Conservation (phyloP, 2,888 invertebrate species). For the Aphidius colemani region DNA sequence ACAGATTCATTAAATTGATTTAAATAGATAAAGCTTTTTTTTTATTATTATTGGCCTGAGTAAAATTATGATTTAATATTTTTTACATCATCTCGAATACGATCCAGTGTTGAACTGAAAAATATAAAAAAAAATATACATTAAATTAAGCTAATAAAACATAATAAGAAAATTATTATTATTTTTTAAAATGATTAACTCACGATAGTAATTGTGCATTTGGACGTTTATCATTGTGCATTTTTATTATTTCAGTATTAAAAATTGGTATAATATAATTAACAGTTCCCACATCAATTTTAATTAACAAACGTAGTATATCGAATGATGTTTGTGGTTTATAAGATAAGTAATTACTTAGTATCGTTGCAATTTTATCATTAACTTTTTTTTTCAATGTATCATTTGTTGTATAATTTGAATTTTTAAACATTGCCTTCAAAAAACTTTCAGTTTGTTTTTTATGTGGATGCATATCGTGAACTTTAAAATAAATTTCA, state of each 20-base stretch:
- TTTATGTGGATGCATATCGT: conserved; percentile 52
- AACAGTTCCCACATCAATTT: conserved; percentile 39
- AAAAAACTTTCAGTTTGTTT: conserved; percentile 49
- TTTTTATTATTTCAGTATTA: conserved; percentile 27
- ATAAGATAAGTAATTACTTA: conserved; percentile 41
- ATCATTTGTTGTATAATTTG: conserved; percentile 43
- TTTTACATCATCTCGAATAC: too few relatives aligned
- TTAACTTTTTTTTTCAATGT: conserved; percentile 44
- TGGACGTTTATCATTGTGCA: conserved; percentile 42
- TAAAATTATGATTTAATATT: too few relatives aligned
- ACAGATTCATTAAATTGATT: too few relatives aligned
- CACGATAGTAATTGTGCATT: conserved; percentile 42
- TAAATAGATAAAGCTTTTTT: too few relatives aligned
- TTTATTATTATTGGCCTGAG: too few relatives aligned
- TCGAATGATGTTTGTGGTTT: conserved; percentile 45
- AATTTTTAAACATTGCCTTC: conserved; percentile 40
- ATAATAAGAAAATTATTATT: too few relatives aligned
- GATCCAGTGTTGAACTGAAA: too few relatives aligned
- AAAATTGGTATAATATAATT: conserved; percentile 36
- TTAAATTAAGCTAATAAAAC: too few relatives aligned
- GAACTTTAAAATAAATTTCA: conserved; percentile 51
- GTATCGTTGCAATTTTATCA: conserved; percentile 32
- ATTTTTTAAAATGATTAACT: too few relatives aligned
- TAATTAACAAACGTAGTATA: conserved; percentile 42
- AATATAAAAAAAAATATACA: too few relatives aligned